A percentile compares a stretch with the other conserved stretches of the same genome.
These are phyloP conservation scores for Chrysomela aeneicollis DNA, from an alignment of 2,888 invertebrate species.

Conservation along the genomic window DNA sequence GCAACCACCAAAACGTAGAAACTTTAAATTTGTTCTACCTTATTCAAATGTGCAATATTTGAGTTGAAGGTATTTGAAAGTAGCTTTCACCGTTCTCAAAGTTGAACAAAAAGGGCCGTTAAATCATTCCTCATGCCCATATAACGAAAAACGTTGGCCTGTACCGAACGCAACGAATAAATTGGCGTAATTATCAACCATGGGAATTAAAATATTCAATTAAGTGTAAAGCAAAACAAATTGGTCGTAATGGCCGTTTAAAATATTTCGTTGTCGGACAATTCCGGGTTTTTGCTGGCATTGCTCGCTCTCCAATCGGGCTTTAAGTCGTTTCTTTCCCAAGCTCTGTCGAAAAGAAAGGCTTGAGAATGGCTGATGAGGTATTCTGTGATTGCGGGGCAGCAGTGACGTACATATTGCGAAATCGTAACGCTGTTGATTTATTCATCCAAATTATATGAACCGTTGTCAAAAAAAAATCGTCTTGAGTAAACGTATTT, in stretches of 20 bases:
- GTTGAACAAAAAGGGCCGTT: constrained; percentile 36
- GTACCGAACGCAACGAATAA: constrained; percentile 17
- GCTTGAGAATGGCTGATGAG: constrained; percentile 43
- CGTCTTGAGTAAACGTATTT: too few relatives aligned
- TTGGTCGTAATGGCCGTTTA: constrained; percentile 48
- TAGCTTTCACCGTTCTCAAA: constrained; percentile 12
- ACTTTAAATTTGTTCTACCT: too few relatives aligned
- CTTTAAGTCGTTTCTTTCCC: constrained; percentile 44
- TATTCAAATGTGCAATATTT: too few relatives aligned
- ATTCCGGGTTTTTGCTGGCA: constrained; percentile 45
- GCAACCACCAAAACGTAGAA: too few relatives aligned
- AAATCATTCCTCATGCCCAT: constrained; percentile 33
- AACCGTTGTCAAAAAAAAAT: too few relatives aligned
- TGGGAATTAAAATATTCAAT: constrained; percentile 50
- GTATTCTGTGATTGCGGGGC: constrained; percentile 30
- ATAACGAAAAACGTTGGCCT: constrained; percentile 23
- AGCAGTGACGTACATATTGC: constrained; percentile 16
- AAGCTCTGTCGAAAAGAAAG: constrained; percentile 40
- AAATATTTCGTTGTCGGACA: constrained; percentile 43
- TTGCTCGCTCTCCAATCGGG: constrained; percentile 38
- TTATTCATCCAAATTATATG: too few relatives aligned
- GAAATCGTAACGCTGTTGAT: too few relatives aligned
- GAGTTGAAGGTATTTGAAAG: background rate
- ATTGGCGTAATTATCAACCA: constrained; percentile 35
- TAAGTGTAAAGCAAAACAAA: constrained; percentile 50